A percentile compares a stretch with the other conserved stretches of the same genome.
Conservation (phyloP, 2,888 invertebrate genomes). For the Phoronis australis region DNA sequence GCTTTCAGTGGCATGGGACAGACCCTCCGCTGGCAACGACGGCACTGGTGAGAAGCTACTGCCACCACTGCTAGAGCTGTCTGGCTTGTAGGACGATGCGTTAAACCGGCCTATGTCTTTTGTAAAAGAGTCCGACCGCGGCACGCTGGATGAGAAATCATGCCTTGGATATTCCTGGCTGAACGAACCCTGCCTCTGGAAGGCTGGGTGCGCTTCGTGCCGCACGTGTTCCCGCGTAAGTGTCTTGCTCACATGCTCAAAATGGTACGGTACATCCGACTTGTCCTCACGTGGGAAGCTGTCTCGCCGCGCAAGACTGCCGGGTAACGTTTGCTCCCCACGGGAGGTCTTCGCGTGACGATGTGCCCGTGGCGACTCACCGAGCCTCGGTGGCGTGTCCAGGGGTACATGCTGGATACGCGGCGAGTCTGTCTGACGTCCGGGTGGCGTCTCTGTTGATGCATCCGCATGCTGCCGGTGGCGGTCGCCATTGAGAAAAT, state of each 20-base stretch:
- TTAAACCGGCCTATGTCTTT: no score
- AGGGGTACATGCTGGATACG: constrained; percentile 1
- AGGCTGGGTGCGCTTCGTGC: not conserved
- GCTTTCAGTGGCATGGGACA: constrained; percentile 32
- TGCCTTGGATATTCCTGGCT: no score
- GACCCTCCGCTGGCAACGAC: constrained; percentile 28
- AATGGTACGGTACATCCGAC: not conserved
- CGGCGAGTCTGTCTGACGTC: constrained; percentile 4
- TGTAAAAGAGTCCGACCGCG: not conserved
- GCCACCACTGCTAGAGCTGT: constrained; percentile 45
- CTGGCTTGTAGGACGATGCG: no score
- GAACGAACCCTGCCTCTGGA: constrained; percentile 1
- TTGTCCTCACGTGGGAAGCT: not conserved
- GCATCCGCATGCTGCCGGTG: constrained; percentile 11
- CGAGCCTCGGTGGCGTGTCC: constrained; percentile 17
- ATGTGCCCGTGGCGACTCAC: constrained; percentile 6
- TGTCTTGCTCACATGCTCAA: no score
- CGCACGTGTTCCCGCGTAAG: not conserved
- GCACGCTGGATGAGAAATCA: not conserved
- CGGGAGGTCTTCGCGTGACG: not conserved
- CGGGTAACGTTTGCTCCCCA: not conserved
- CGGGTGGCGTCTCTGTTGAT: constrained; percentile 9
- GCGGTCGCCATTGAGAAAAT: constrained; percentile 26
- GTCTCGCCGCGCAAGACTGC: not conserved
- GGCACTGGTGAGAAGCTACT: constrained; percentile 51